Conservation (phyloP, 2,113 vertebrate genomes). For the Onychostruthus taczanowskii region DNA sequence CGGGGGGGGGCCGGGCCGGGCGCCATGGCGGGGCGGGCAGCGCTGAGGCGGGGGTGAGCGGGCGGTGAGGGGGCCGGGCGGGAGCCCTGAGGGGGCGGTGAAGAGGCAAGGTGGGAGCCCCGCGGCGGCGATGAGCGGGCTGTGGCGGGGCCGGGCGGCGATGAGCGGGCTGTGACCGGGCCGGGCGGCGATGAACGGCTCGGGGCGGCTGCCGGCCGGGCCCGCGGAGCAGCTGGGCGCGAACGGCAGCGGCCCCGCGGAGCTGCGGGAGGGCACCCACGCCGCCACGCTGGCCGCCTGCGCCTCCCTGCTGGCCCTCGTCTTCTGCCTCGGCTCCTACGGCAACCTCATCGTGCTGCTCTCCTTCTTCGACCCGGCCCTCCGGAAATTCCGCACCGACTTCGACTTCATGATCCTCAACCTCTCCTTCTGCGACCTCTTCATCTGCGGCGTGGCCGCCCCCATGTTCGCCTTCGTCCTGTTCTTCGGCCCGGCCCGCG, state of each 20-base stretch:
- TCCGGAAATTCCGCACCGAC: conserved; percentile 94
- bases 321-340: conserved; percentile 93
- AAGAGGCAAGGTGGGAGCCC: no score
- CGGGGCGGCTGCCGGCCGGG: conserved; percentile 48
- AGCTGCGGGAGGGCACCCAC: conserved; percentile 79
- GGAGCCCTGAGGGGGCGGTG: not conserved
- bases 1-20: not conserved
- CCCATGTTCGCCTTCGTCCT: conserved; percentile 92
- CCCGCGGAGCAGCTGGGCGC: conserved; percentile 23
- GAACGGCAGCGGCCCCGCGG: conserved; percentile 61
- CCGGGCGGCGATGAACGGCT: not conserved
- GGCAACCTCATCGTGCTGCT: conserved; percentile 94
- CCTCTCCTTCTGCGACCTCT: conserved; percentile 94
- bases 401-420: conserved; percentile 98
- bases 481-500: conserved; percentile 79
- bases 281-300: conserved; percentile 86
- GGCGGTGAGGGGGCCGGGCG: not conserved
- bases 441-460: conserved; percentile 89
- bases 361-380: conserved; percentile 94
- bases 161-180: not conserved
- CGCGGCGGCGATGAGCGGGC: no score
- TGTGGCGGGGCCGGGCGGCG: not conserved
- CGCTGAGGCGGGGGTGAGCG: not conserved
- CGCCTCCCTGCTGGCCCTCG: conserved; percentile 82
- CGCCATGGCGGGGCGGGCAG: not conserved